Evolutionary conservation across 2,888 invertebrate genomes (phyloP).

Genomic region (Melieria omissa): DNA sequence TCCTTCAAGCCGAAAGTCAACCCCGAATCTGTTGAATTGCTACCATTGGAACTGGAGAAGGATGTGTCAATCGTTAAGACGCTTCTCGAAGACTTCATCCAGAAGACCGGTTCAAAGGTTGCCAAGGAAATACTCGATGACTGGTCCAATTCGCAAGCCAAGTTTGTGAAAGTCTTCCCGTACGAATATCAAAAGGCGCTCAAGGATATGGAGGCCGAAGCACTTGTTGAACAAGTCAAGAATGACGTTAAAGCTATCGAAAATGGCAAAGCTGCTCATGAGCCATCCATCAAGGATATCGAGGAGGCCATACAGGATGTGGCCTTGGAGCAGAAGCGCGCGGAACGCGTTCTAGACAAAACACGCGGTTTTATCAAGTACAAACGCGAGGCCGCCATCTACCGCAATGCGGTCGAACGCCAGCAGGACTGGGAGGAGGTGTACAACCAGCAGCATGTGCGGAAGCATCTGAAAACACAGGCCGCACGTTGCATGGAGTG

Average conservation of each 20-base stretch:
- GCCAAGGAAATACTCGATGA: slow-evolving; percentile 81
- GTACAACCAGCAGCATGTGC: slow-evolving; percentile 86
- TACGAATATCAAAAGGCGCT: slow-evolving; percentile 95
- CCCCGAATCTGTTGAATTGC: slow-evolving; percentile 92
- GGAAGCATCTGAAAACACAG: slow-evolving; percentile 88
- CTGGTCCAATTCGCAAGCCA: slow-evolving; percentile 80
- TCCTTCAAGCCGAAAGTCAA: slow-evolving; percentile 91
- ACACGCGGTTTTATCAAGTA: slow-evolving; percentile 96
- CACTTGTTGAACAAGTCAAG: slow-evolving; percentile 54
- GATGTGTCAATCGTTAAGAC: slow-evolving; percentile 82
- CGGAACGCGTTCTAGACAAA: slow-evolving; percentile 85
- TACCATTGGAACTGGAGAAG: slow-evolving; percentile 80
- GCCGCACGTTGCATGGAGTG: slow-evolving; percentile 99
- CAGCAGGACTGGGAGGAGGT: slow-evolving; percentile 97
- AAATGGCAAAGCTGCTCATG: slow-evolving; percentile 65
- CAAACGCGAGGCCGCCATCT: slow-evolving; percentile 85
- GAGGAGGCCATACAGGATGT: slow-evolving; percentile 88
- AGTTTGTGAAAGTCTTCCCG: slow-evolving; percentile 97
- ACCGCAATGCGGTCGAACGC: slow-evolving; percentile 86
- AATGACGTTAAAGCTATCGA: slow-evolving; percentile 54
- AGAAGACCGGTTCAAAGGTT: slow-evolving; percentile 88
- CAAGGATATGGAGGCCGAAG: slow-evolving; percentile 72
- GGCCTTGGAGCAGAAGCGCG: slow-evolving; percentile 80
- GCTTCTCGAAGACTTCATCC: slow-evolving; percentile 84
- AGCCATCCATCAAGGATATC: slow-evolving; percentile 78